Percentiles rank a stretch among this genome's conserved stretches.
These are phyloP conservation scores for Drosophila mojavensis DNA, from an alignment of 1,140 invertebrate species.

Conservation along the genomic window DNA sequence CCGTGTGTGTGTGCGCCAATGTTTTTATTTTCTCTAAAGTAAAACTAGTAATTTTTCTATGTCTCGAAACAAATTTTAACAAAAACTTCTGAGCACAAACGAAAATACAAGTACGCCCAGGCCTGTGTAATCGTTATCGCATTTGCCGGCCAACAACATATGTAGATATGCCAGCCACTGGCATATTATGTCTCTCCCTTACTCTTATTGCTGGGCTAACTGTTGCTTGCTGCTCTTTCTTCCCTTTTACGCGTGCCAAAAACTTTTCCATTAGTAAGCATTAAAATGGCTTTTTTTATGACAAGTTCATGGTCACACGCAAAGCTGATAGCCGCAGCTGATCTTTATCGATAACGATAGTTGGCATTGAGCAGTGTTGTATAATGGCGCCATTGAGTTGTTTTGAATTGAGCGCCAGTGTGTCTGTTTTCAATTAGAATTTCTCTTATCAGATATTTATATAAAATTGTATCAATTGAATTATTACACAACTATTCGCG, in stretches of 20 bases:
- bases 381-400: background rate
- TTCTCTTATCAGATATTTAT: conserved; percentile 27
- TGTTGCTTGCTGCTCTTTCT: background rate
- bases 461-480: conserved; percentile 2
- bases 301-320: conserved; percentile 59
- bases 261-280: conserved; percentile 48
- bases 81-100: conserved; percentile 13
- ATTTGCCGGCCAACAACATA: conserved; percentile 39
- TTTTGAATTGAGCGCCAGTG: conserved; percentile 39
- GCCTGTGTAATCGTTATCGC: conserved; percentile 69
- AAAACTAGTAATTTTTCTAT: conserved; percentile 21
- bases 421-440: background rate
- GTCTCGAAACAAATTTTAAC: conserved; percentile 14
- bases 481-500: conserved; percentile 26
- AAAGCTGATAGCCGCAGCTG: conserved; percentile 13
- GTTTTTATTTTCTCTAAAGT: conserved; percentile 28
- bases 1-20: conserved; percentile 13
- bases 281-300: background rate
- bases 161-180: no score
- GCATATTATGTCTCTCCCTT: conserved; percentile 12
- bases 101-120: conserved; percentile 19
- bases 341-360: conserved; percentile 58
- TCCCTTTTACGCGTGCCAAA: conserved; percentile 34
- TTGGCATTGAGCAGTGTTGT: conserved; percentile 20
- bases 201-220: background rate